Evolutionary conservation across 2,797 vertebrate genomes (phyloP).

Genomic region (Lepus townsendii): DNA sequence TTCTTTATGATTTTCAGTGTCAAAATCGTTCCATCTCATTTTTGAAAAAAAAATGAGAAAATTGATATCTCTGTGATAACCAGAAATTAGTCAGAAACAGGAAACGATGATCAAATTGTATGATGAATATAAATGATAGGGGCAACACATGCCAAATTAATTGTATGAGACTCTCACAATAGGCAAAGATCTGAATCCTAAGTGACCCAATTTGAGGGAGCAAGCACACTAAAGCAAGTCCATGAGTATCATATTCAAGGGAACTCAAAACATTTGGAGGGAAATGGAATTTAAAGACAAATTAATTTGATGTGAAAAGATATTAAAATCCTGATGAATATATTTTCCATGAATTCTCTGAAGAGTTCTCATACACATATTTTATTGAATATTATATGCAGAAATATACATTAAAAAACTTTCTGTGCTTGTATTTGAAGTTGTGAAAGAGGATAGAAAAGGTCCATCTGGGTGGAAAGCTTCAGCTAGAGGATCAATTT

Average conservation of each 20-base stretch:
- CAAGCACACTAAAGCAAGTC: background rate
- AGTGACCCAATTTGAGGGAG: background rate
- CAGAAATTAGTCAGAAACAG: background rate
- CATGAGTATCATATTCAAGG: background rate
- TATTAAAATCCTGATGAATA: too few species aligned
- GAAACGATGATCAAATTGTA: background rate
- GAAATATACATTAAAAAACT: background rate
- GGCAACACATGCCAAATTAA: background rate
- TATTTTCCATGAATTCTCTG: too few species aligned
- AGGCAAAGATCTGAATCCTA: background rate
- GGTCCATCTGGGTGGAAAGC: background rate
- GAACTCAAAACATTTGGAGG: too few species aligned
- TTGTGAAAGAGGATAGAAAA: background rate
- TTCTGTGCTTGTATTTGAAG: background rate
- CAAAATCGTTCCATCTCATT: background rate
- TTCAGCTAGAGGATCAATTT: background rate
- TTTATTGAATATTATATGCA: background rate
- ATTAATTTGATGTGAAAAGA: too few species aligned
- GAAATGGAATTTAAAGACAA: too few species aligned
- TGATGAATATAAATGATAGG: background rate
- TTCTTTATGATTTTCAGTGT: background rate
- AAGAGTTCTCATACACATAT: background rate
- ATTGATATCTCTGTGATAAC: background rate
- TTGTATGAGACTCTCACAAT: background rate
- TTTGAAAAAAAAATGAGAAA: slow-evolving; percentile 36